Base-by-base conservation (phyloP, 92 coral and sea anemone species). In the Plumapathes pennacea region DNA sequence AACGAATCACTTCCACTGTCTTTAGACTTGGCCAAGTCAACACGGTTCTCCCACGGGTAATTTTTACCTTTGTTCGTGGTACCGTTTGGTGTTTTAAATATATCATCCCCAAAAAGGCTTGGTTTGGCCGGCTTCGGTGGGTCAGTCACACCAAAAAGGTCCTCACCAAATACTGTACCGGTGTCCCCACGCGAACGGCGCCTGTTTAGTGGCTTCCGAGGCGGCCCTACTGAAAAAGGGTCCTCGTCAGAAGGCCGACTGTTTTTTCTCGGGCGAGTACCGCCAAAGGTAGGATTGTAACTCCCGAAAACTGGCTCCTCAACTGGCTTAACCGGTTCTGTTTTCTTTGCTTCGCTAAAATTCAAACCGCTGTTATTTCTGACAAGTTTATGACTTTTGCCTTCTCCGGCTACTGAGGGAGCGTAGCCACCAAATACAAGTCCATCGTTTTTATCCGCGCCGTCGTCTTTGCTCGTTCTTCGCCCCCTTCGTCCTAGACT, bases 41-140 rank as follows among this genome's bases (percentile, higher is more conserved):
- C 82, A 38, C 80, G 80, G 61, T 80, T 82, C 54, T 76, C 96
- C 98, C 86, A 85, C 20, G 89, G 86, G 50, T 88, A 88, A 10
- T 60, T 21, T 32, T 61, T 78, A 49, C 59, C 49, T 22, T 67
- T 52, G 15, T 46, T 67, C 8, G 66, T 42, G 9, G 74, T 18
- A 18, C 47, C 62, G 21, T 28, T 53, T 7, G 31, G 30, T 10
- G 27, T 10, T n/a, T 63, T 32, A 19, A 80, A 56, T 1, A 62
- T 28, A 23, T 64, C 81, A 32, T 83, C 77, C 15, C 67, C 83
- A 42, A 83, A 81, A 6, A 83, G 49, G 25, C 86, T 63, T 17
- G 58, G 41, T 2, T 56, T 65, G 2, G 56, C 20, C 10, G 50
- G 44, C 52, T 71, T 86, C 6, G 85, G 67, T 40, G 79, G 78